Evolutionary conservation across 2,888 invertebrate genomes (phyloP), one percentile per base, ranked within the genome.

Genomic region (Amorpha juglandis): DNA sequence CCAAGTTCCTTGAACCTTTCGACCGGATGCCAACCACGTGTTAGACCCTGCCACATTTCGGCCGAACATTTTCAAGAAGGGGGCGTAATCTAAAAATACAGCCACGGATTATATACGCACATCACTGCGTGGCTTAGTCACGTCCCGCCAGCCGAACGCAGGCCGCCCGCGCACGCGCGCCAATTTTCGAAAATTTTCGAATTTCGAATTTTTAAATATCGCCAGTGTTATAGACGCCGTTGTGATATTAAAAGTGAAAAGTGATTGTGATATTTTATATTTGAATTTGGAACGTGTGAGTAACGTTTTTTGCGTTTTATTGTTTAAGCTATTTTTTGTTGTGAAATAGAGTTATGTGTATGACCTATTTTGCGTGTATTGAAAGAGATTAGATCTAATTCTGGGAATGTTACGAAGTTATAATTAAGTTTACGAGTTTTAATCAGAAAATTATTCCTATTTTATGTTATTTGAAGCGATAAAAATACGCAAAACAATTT

Each of bases 41-140:
- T 80, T 77, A 73, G 71, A 75, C 78, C 75, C 72, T 72, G 73
- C 71, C 66, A 67, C 74, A 74, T 80, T 83, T 76, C 77, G 69
- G 74, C 79, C 79, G 79, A 78, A 80, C 73, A 75, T 81, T 78
- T 80, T 80, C 73, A 78, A 83, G 81, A 85, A 90, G 91, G 91
- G 92, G 92, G 92, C 92, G 92, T 90, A 82, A 84, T 91, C 92
- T 92, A 92, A 91, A 92, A 90, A 92, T 92, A 92, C 76, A 73
- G 78, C 79, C 78, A 72, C 71, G 82, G 80, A 82, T 83, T 84
- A 82, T 77, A 81, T 81, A 82, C 83, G 84, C 80, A 80, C 79
- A 77, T 78, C 74, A 78, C 77, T 82, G 82, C 78, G 74, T 71
- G 76, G 78, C 76, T 88, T 89, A 89, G 87, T 88, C 86, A 85